Conservation (phyloP, 2,888 invertebrate species). For the Caenorhabditis sp. region DNA sequence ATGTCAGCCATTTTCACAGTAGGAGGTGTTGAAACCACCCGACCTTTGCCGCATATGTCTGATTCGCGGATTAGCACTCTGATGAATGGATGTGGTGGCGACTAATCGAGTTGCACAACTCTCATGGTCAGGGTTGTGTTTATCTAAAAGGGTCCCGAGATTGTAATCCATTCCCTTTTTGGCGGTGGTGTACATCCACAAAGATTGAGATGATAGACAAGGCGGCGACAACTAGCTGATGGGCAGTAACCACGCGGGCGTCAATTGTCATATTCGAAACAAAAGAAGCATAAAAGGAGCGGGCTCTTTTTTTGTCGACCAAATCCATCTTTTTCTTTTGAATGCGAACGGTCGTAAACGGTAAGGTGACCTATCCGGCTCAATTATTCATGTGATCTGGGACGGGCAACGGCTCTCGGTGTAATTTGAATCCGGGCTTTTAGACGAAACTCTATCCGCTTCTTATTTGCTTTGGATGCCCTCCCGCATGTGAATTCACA, state of each 20-base stretch:
- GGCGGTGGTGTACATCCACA: conserved; percentile 29
- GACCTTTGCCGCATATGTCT: conserved; percentile 29
- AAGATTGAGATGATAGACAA: conserved; percentile 48
- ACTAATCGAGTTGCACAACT: conserved; percentile 42
- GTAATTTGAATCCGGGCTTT: conserved; percentile 47
- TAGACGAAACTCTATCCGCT: conserved; percentile 42
- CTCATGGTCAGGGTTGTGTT: conserved; percentile 46
- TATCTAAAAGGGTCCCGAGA: conserved; percentile 50
- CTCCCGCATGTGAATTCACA: conserved; percentile 30
- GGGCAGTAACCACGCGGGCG: conserved; percentile 26
- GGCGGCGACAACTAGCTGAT: conserved; percentile 41
- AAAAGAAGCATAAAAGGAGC: conserved; percentile 43
- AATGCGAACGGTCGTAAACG: conserved; percentile 40
- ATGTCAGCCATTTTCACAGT: conserved; percentile 53
- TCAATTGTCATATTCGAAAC: conserved; percentile 46
- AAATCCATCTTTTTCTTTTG: conserved; percentile 24
- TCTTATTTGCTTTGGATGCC: conserved; percentile 22
- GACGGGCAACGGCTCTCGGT: background rate
- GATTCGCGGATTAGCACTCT: conserved; percentile 49
- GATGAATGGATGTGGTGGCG: conserved; percentile 46
- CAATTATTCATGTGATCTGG: conserved; percentile 43
- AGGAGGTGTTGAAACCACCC: conserved; percentile 40
- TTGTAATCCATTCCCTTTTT: conserved; percentile 25
- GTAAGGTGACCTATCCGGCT: conserved; percentile 21
- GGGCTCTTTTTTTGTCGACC: conserved; percentile 15